phyloP scores from a whole-genome alignment of 92 coral and sea anemone species.

The Virgularia gustaviana region DNA sequence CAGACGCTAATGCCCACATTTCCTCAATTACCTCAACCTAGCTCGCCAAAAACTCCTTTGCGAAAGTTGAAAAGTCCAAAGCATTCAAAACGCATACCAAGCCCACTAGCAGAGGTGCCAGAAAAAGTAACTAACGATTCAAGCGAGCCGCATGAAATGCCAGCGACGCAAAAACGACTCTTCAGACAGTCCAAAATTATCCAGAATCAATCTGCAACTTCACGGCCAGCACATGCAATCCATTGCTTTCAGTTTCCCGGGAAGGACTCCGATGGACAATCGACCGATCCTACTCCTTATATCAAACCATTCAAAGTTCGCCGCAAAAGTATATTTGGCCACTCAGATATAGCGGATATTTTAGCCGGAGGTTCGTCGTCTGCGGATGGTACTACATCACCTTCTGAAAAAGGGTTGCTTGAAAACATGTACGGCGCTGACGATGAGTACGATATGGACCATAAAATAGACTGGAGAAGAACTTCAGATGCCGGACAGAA shows the following conservation, averaged over 20 bases:
- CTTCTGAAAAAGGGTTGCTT: neutral
- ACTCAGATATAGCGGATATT: slow-evolving; percentile 6
- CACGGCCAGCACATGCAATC: neutral
- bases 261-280: too few species aligned
- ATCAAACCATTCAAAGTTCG: slow-evolving; percentile 17
- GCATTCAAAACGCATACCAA: neutral
- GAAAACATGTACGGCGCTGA: neutral
- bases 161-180: too few species aligned
- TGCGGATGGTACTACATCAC: neutral
- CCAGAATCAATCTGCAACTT: neutral
- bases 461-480: neutral
- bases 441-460: neutral
- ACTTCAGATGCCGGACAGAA: neutral
- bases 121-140: neutral
- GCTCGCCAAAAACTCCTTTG: too few species aligned
- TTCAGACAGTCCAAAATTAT: neutral
- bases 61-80: neutral
- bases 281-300: too few species aligned
- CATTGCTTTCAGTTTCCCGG: neutral
- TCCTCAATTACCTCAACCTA: too few species aligned
- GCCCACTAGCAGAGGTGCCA: neutral
- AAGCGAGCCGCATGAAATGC: too few species aligned
- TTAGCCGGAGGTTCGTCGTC: neutral
- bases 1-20: too few species aligned
- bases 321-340: slow-evolving; percentile 15